Base-by-base conservation (phyloP, 92 coral and sea anemone species). In the Parazoanthus atlanticus region DNA sequence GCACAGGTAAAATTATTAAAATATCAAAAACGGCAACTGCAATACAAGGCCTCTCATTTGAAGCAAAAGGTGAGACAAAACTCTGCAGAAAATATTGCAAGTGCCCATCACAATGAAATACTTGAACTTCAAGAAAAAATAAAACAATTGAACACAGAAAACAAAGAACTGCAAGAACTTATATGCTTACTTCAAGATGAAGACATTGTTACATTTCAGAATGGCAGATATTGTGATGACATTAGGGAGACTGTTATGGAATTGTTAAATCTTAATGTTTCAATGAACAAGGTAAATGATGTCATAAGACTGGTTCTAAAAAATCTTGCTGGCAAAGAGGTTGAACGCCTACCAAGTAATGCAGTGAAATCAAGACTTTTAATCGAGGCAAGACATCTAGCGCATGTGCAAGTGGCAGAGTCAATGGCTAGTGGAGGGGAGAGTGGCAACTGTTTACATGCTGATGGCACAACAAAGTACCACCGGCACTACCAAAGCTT, bases 391-490 rank as follows among this genome's bases (percentile, higher is more conserved):
- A 56, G 84, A 16, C 69, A 80, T n/a, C 71, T 54, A 1, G 84
- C 84, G 0, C 71, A 54, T 54, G 36, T 0, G 0, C 84, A 80
- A 54, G 84, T 80, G 17, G 84, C 71, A 80, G 84, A 80, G 71
- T 71, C 84, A 29, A 80, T 80, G 43, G 84, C 46, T 11, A 80
- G 46, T 80, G 84, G 84, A 16, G 71, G 84, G 3, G 71, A 80
- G 46, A 54, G 71, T 30, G 84, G 84, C 12, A 80, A 80, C 28
- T 80, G 71, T 15, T 30, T 54, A 0, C 84, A 80, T 80, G 84
- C 71, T 9, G 84, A 80, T 49, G 84, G 84, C 71, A 80, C 84
- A 31, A 80, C 84, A 23, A 80, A 80, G 43, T 80, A 80, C 71
- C 84, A 80, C 71, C 70, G 71, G 0, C 84, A 80, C 9, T 80